Evolutionary conservation across 2,888 invertebrate species (phyloP), one percentile per base, ranked within the genome.

Genomic region (Anthrax anthrax): DNA sequence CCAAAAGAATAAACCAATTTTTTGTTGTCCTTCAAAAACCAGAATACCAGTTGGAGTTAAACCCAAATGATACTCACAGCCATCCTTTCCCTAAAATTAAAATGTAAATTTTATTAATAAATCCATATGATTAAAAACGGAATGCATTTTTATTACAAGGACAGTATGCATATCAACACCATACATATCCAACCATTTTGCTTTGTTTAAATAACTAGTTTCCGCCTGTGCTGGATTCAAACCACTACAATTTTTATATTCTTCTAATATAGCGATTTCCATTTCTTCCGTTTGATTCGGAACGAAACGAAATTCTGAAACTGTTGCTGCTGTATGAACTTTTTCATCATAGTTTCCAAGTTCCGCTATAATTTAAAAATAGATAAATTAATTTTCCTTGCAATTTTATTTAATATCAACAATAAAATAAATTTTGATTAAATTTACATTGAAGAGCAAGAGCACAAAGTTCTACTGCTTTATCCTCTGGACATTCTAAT

Each of bases 1-100:
- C 94, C 98, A 99, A 66, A 96, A 95, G 70, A 99, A 99, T 17
- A 99, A 72, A 1, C 98, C 98, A 57, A 99, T 98, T 72, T 97
- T 97, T 63, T 90, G 88, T 45, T 79, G 78, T 19, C 90, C 91
- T 69, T 99, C 98, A 69, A 96, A 98, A 9, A 99, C 96, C 45
- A 99, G 74, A 60, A 99, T 92, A 1, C 98, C 98, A 13, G 96
- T 96, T 37, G 98, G 98, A 13, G 98, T 99, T 48, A 99, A 72
- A 2, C 98, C 98, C 47, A 99, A 72, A 54, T 86, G 84, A 70
- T 99, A 99, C 67, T 92, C 90, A 72, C 89, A 88, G 29, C 90
- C 87, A 71, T 98, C 98, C 72, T 94, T 92, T 3, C 95, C 96
- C 78, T 79, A 48, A 44, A 18, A 34, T 44, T 41, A 42, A 46